Percentiles rank a stretch among this genome's conserved stretches.
phyloP scores from a whole-genome alignment of 2,113 vertebrate genomes.

The Budorcas taxicolor region DNA sequence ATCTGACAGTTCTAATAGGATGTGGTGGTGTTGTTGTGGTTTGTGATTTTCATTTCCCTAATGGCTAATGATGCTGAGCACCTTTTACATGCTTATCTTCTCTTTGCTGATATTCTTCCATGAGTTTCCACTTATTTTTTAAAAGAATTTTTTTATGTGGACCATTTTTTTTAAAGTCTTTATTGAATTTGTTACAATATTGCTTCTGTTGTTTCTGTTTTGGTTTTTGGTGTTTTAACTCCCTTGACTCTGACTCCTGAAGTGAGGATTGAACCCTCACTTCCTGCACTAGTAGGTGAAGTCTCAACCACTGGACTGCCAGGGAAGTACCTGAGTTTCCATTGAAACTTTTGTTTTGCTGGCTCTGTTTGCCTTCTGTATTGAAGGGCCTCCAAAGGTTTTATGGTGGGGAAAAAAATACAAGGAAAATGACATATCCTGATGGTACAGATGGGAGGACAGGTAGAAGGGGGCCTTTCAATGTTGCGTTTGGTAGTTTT shows the following conservation, averaged over 20 bases:
- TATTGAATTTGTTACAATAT: neutral
- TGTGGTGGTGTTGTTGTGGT: accelerated
- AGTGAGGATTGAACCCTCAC: neutral
- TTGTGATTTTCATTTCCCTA: neutral
- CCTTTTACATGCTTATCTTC: neutral
- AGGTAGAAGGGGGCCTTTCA: neutral
- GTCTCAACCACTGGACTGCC: neutral
- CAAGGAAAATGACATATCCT: accelerated
- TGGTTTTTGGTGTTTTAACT: neutral
- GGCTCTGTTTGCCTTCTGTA: neutral
- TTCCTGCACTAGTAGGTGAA: neutral
- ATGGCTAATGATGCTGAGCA: accelerated
- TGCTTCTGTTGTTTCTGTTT: neutral
- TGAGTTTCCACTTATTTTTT: too few relatives aligned
- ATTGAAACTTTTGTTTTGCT: neutral
- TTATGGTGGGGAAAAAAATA: neutral
- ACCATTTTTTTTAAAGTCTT: neutral
- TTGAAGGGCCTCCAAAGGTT: neutral
- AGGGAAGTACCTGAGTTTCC: neutral
- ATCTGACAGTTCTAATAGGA: accelerated
- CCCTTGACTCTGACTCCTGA: neutral
- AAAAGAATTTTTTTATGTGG: neutral
- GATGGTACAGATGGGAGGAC: accelerated
- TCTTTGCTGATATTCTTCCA: too few relatives aligned
- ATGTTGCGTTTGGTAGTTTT: accelerated